Conservation (phyloP, 35 echinoderm and acorn worm species). For the Nesometra sesokonis region DNA sequence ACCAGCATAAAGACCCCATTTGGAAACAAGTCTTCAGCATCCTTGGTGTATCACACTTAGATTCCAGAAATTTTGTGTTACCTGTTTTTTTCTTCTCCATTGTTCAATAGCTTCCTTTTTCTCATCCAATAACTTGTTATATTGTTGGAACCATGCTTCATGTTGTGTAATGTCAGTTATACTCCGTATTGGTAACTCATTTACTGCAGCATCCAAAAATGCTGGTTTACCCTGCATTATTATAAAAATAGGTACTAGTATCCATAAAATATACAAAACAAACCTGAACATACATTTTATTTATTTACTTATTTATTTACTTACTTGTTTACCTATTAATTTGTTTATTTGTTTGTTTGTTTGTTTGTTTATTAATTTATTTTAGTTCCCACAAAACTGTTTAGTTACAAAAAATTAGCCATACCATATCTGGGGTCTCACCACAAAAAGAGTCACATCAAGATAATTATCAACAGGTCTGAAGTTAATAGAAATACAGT, state of each 20-base stretch:
- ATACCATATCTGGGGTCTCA: too few relatives aligned
- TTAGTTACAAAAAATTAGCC: not conserved
- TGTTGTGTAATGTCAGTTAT: constrained; percentile 69
- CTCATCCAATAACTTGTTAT: constrained; percentile 56
- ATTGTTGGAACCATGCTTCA: constrained; percentile 96
- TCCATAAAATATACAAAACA: not conserved
- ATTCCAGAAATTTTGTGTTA: not conserved
- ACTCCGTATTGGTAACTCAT: constrained; percentile 55
- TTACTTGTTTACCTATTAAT: too few relatives aligned
- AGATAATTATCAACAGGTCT: too few relatives aligned
- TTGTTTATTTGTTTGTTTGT: too few relatives aligned
- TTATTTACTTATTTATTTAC: too few relatives aligned
- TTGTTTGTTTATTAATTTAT: not conserved
- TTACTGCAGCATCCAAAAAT: constrained; percentile 77
- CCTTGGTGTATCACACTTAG: too few relatives aligned
- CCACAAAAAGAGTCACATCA: too few relatives aligned
- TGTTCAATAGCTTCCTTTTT: constrained; percentile 96
- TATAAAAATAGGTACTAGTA: not conserved
- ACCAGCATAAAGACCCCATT: too few relatives aligned
- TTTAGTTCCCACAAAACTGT: not conserved
- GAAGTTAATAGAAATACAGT: too few relatives aligned
- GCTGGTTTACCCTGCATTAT: constrained; percentile 46
- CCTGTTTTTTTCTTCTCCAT: constrained; percentile 85
- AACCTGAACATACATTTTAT: too few relatives aligned
- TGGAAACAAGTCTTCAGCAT: too few relatives aligned